These are phyloP conservation scores for Leptopilina boulardi DNA, from an alignment of 1,140 invertebrate species.

Conservation along the genomic window DNA sequence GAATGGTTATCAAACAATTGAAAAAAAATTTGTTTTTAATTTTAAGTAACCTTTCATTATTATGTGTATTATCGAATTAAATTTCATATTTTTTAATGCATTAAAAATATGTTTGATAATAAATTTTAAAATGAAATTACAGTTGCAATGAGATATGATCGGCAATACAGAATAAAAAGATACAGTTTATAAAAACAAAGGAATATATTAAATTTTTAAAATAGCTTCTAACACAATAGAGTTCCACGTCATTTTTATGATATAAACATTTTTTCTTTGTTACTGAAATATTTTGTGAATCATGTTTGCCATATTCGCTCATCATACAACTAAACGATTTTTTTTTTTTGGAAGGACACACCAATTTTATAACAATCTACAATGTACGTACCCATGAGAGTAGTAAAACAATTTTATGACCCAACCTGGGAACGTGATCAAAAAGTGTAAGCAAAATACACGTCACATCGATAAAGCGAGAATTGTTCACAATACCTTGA, in stretches of 20 bases:
- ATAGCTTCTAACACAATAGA: background rate
- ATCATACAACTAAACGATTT: too few relatives aligned
- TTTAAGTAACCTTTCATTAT: too few relatives aligned
- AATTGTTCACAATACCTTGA: background rate
- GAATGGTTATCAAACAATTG: too few relatives aligned
- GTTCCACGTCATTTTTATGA: background rate
- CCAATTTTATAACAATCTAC: slow-evolving; percentile 33
- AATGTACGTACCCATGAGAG: slow-evolving; percentile 34
- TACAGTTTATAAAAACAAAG: background rate
- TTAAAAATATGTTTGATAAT: too few relatives aligned
- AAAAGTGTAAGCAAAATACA: slow-evolving; percentile 14
- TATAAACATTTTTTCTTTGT: background rate
- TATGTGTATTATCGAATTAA: too few relatives aligned
- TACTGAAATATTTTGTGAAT: background rate
- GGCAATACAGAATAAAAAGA: too few relatives aligned
- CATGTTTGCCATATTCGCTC: background rate
- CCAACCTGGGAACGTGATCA: slow-evolving; percentile 36
- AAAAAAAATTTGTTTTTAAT: too few relatives aligned
- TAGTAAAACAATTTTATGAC: slow-evolving; percentile 42
- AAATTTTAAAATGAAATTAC: too few relatives aligned
- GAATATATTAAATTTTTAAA: background rate
- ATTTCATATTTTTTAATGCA: too few relatives aligned
- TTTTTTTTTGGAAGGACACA: background rate
- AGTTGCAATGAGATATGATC: too few relatives aligned
- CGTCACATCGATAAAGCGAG: background rate